Conservation (phyloP, 2,797 vertebrate genomes). For the Crypturellus tataupa region DNA sequence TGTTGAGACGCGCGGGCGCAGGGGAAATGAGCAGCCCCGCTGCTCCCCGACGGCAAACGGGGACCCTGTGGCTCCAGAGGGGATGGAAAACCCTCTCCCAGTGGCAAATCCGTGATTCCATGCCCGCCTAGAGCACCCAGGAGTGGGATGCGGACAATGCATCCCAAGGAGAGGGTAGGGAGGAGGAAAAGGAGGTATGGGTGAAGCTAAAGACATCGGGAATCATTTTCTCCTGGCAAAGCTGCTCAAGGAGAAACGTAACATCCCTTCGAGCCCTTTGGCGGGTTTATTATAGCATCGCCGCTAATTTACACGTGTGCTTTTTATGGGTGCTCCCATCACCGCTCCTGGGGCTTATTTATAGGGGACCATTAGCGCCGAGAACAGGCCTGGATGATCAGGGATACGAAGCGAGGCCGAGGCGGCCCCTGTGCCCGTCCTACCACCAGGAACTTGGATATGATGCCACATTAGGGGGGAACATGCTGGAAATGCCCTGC, state of each 20-base stretch:
- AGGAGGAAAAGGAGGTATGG: not conserved
- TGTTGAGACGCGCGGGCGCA: too few relatives aligned
- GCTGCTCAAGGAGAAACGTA: slow-evolving; percentile 56
- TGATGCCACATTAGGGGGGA: slow-evolving; percentile 68
- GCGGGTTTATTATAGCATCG: slow-evolving; percentile 59
- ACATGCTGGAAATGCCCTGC: slow-evolving; percentile 67
- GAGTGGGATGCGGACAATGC: not conserved
- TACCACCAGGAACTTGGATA: not conserved
- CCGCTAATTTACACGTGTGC: slow-evolving; percentile 53
- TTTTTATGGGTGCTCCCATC: slow-evolving; percentile 63
- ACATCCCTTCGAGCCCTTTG: too few relatives aligned
- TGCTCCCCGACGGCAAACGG: slow-evolving; percentile 76
- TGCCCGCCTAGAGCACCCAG: not conserved
- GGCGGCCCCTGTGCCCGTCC: not conserved
- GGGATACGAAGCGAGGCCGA: not conserved
- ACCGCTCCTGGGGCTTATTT: slow-evolving; percentile 56
- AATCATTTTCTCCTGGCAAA: slow-evolving; percentile 4
- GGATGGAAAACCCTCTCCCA: too few relatives aligned
- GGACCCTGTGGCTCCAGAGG: not conserved
- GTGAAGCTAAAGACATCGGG: not conserved
- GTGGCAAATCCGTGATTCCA: not conserved
- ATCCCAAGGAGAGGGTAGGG: not conserved
- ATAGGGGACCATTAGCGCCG: slow-evolving; percentile 38
- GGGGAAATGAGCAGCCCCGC: not conserved
- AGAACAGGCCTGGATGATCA: slow-evolving; percentile 17